A percentile compares a stretch with the other conserved stretches of the same genome.
These are phyloP conservation scores for Heliangelus exortis DNA, from an alignment of 2,797 vertebrate genomes.

Conservation along the genomic window DNA sequence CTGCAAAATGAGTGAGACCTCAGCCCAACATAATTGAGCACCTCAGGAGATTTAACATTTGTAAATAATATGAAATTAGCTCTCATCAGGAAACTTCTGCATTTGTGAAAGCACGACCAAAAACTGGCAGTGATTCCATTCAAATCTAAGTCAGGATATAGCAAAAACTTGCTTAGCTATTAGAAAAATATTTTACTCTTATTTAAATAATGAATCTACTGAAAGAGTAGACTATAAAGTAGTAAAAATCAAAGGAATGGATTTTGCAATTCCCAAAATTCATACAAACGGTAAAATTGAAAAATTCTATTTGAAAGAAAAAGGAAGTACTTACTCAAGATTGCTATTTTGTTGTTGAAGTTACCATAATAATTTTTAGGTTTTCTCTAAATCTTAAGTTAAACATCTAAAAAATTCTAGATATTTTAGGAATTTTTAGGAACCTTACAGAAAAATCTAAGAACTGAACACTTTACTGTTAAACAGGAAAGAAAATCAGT, in stretches of 20 bases:
- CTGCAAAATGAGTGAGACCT: background rate
- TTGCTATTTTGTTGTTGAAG: background rate
- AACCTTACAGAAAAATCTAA: background rate
- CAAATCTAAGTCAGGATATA: background rate
- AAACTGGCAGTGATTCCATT: background rate
- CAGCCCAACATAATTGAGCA: background rate
- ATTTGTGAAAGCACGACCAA: background rate
- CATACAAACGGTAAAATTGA: background rate
- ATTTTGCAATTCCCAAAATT: background rate
- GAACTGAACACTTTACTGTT: background rate
- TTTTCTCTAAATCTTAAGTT: background rate
- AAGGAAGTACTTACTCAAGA: background rate
- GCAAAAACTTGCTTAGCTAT: background rate
- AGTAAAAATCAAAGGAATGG: background rate
- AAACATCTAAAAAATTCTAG: background rate
- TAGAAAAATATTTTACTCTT: background rate
- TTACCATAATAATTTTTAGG: background rate
- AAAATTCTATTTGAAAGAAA: background rate
- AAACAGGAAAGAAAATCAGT: background rate
- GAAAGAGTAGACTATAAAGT: background rate
- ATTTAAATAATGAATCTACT: background rate
- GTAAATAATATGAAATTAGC: background rate
- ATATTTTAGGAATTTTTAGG: background rate
- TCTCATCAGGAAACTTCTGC: background rate
- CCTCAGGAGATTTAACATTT: background rate